Evolutionary conservation across 2,888 invertebrate genomes (phyloP), one percentile per base, ranked within the genome.

Genomic region (Automeris io): DNA sequence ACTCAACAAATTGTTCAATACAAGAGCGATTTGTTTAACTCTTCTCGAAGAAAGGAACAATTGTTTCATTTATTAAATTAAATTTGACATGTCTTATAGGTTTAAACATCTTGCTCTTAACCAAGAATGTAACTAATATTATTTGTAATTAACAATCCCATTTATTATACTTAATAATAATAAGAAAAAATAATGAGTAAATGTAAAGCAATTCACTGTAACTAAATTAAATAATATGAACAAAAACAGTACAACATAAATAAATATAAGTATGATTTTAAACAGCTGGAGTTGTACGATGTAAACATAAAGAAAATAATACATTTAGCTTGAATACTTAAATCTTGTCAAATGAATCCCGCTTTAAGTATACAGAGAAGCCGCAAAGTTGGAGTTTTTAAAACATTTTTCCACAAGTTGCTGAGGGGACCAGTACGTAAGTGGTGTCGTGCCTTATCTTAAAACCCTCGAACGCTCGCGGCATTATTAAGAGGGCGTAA

Each of bases 1-100:
- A 83, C 78, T 81, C 79, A 67, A 83, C 82, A 81, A 80, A 80
- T 85, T 83, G 83, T 83, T 59, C 80, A 85, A 85, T 85, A 79
- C 80, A 83, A 81, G 57, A 67, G 77, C 74, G 73, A 86, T 86
- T 85, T 85, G 68, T 86, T 74, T 76, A 81, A 79, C 79, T 83
- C 78, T 63, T 48, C 56, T 51, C 60, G 61, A 59, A 71, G 63
- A 68, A 72, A 72, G 59, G 62, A 57, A 63, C 70, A 68, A 67
- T 71, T 74, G 74, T 61, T 54, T 48, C 51, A 52, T 70, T 70
- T 70, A 76, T 75, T 75, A 56, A 49, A 57, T 70, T 21, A 33
- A 38, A 38, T 38, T 38, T 38, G 33, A 33, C 25, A 24, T 13
- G n/a, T n/a, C n/a, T n/a, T 11, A 18, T 6, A 18, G 9, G 24